Base-by-base conservation (phyloP, 2,113 vertebrate genomes). In the Miniopterus natalensis region DNA sequence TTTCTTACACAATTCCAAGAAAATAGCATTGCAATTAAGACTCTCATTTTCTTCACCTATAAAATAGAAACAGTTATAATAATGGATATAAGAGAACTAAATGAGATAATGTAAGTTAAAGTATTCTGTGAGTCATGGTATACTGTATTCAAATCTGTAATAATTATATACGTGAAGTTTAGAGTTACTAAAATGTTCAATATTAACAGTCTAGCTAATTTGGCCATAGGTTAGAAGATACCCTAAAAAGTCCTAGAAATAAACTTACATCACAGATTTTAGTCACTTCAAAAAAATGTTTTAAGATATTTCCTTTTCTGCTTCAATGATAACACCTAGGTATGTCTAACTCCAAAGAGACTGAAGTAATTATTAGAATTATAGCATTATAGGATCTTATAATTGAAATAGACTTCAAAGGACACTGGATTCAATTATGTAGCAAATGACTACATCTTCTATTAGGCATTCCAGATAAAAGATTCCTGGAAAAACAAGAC, bases 361-460 rank as follows among this genome's bases (percentile, higher is more conserved):
- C 23, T 70, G 18, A 61, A 65, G 53, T 25, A n/a, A 57, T 77
- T 70, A 63, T 90, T 85, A 92, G 66, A 84, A 77, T 51, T 40
- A 85, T 27, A 45, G 25, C 85, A 51, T 42, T 27, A 63, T 21
- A 71, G 9, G 18, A 23, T 94, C 20, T 94, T 40, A 51, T 20
- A 51, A 49, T 74, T 93, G 23, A 40, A 87, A 73, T 87, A 10
- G 13, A 84, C n/a, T 55, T 83, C 83, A 79, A 84, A 75, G 51
- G 40, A 88, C 12, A 3, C 3, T 13, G 13, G 7, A 57, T 53
- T 6, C 49, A 71, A 27, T 71, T 70, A n/a, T 70, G 74, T 47
- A n/a, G 8, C 47, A 47, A 73, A 84, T 88, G 3, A 29, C 31
- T 63, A 7, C 1, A 27, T 65, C 6, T 88, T 88, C 79, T 73